phyloP scores from a whole-genome alignment of 2,888 invertebrate species.

The Leucozona laternaria region DNA sequence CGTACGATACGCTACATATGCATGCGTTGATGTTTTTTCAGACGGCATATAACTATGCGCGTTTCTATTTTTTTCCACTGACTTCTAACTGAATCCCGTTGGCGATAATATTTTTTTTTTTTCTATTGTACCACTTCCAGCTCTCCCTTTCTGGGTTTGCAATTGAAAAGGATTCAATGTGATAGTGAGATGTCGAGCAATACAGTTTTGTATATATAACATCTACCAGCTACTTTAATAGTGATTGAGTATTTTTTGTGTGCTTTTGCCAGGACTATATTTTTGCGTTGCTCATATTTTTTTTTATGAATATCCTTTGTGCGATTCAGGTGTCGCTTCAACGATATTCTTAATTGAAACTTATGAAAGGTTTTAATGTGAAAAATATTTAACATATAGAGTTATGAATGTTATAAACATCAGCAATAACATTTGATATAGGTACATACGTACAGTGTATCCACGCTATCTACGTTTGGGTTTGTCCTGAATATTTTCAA shows the following conservation, averaged over 20 bases:
- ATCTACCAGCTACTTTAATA: constrained; percentile 34
- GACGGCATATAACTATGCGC: constrained; percentile 43
- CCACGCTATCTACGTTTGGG: too few relatives aligned
- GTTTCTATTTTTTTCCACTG: constrained; percentile 28
- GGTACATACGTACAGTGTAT: too few relatives aligned
- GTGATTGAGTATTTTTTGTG: constrained; percentile 36
- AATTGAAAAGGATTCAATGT: constrained; percentile 40
- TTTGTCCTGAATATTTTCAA: too few relatives aligned
- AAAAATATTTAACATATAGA: neutral
- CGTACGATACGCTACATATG: constrained; percentile 44
- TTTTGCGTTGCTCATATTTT: constrained; percentile 29
- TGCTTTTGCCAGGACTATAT: neutral
- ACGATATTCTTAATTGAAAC: constrained; percentile 59
- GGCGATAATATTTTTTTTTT: neutral
- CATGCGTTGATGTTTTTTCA: constrained; percentile 64
- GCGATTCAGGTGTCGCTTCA: constrained; percentile 32
- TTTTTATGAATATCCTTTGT: constrained; percentile 43
- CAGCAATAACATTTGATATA: too few relatives aligned
- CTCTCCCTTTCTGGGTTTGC: neutral
- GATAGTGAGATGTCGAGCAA: constrained; percentile 46
- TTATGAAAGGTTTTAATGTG: constrained; percentile 46
- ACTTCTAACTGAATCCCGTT: constrained; percentile 38
- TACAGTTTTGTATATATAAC: constrained; percentile 56
- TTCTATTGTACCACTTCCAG: neutral
- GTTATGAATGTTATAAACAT: neutral